Conservation (phyloP, 1,140 invertebrate species). For the Drosophila quadrilineata region DNA sequence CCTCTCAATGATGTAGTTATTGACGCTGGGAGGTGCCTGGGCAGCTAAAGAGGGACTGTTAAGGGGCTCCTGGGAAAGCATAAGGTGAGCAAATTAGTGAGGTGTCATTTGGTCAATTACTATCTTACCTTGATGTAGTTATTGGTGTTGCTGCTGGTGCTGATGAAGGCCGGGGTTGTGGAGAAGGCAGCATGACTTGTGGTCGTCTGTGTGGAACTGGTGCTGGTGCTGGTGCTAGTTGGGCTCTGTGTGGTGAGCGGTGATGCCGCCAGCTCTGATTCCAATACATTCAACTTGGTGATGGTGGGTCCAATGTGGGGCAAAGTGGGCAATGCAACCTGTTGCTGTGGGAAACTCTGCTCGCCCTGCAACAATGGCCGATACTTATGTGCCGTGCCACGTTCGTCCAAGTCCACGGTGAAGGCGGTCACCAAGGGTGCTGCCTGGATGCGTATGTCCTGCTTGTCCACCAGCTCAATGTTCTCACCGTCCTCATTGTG, state of each 20-base stretch:
- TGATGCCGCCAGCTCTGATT: conserved; percentile 45
- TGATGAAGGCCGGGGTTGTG: conserved; percentile 55
- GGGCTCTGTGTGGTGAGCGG: conserved; percentile 64
- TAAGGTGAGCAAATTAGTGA: neutral
- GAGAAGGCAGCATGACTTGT: conserved; percentile 35
- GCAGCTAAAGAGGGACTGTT: conserved; percentile 21
- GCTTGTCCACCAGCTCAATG: conserved; percentile 85
- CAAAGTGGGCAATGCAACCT: conserved; percentile 51
- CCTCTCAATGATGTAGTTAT: conserved; percentile 83
- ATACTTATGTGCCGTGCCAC: conserved; percentile 88
- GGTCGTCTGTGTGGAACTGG: conserved; percentile 45
- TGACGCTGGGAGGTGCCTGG: conserved; percentile 45
- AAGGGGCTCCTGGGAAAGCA: conserved; percentile 36
- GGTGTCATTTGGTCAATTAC: neutral
- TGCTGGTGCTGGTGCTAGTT: conserved; percentile 33
- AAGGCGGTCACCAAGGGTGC: conserved; percentile 91
- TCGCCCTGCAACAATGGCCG: conserved; percentile 85
- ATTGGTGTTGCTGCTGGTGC: conserved; percentile 45
- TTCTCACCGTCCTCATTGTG: conserved; percentile 86
- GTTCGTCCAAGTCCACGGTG: conserved; percentile 90
- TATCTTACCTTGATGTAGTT: conserved; percentile 55
- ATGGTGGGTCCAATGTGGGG: conserved; percentile 70
- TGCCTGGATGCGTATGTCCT: conserved; percentile 90
- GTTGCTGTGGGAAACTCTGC: conserved; percentile 56
- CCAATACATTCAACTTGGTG: conserved; percentile 70